phyloP scores from a whole-genome alignment of 2,797 vertebrate genomes.

The Cephalopachus bancanus region DNA sequence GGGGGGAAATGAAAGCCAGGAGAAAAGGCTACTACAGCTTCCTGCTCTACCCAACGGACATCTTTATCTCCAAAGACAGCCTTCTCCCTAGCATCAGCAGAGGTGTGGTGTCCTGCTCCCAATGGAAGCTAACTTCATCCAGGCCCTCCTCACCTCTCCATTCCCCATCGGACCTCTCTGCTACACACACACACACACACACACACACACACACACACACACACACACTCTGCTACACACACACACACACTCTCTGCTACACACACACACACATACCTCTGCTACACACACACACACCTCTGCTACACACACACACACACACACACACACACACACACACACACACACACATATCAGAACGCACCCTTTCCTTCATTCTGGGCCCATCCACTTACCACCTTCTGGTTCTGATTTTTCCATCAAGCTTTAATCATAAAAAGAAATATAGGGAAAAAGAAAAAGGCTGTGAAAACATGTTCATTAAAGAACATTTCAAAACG shows the following conservation, averaged over 20 bases:
- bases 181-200: neutral
- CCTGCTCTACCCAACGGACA: neutral
- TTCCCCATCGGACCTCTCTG: neutral
- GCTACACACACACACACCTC: too few species aligned
- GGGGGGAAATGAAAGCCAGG: neutral
- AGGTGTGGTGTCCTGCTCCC: neutral
- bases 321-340: too few species aligned
- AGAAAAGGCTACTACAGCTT: neutral
- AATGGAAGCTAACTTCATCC: neutral
- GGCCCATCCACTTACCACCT: neutral
- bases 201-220: too few species aligned
- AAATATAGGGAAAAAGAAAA: slow-evolving; percentile 28
- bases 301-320: neutral
- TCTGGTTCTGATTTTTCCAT: slow-evolving; percentile 5
- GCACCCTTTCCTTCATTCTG: neutral
- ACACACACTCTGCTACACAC: neutral
- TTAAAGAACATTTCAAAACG: slow-evolving; percentile 41
- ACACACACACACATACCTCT: too few species aligned
- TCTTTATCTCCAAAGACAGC: neutral
- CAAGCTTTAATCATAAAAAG: neutral
- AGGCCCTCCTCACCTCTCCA: neutral
- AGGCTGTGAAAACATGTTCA: neutral
- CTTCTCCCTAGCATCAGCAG: neutral
- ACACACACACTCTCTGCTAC: neutral
- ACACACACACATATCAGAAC: neutral